Evolutionary conservation across 2,113 vertebrate species (phyloP), one percentile per base, ranked within the genome.

Genomic region (Ovibos moschatus): DNA sequence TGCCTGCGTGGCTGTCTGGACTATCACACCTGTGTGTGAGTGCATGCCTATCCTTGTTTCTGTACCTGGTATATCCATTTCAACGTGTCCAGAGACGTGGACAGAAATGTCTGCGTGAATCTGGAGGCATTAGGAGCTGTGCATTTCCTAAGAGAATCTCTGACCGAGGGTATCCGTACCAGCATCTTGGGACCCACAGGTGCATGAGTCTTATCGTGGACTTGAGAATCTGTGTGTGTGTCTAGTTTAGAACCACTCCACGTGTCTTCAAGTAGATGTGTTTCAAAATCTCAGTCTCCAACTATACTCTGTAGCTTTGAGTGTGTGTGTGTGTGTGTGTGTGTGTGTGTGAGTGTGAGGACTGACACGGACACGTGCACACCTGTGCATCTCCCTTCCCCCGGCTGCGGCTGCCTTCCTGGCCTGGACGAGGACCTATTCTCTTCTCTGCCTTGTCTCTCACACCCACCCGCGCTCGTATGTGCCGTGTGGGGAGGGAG

Each of bases 341-440:
- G 27, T 33, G 27, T 36, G 13, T 67, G 27, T 14, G 25, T 55
- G 10, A 51, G 53, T 40, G 10, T n/a, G 10, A 16, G 47, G 51
- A 51, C 55, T 55, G 23, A 62, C n/a, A 43, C 1, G 16, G 50
- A 40, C 60, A 76, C 17, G 0, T 36, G 55, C 45, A 64, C 28
- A 95, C 79, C 89, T 93, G 60, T 74, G 51, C 30, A 14, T 43
- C 84, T 96, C 84, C 96, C 97, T 89, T 60, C 10, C 45, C 30
- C 47, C 3, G 6, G 71, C 79, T n/a, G 47, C 55, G 33, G 10
- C 64, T 23, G 57, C 92, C 53, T 95, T 53, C 84, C 51, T 27
- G 33, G 85, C 3, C 30, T 78, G 94, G 62, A 94, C 5, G 67
- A 82, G 78, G 50, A 21, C 88, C 81, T 83, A 23, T 45, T 95